Percentiles rank a stretch among this genome's conserved stretches.
These are phyloP conservation scores for Beaufortia kweichowensis DNA, from an alignment of 2,113 vertebrate species.

Conservation along the genomic window DNA sequence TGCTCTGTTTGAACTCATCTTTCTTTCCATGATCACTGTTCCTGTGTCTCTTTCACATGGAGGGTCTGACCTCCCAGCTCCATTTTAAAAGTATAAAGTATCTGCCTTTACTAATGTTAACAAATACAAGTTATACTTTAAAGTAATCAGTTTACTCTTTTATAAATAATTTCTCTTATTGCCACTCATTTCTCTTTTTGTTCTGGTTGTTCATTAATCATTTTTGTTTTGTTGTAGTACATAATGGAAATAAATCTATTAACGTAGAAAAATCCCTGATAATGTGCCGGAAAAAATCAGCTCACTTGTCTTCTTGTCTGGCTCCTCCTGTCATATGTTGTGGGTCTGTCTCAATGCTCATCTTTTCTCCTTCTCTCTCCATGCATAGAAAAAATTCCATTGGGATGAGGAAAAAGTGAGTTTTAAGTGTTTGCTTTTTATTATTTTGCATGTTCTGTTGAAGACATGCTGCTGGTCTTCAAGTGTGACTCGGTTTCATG, in stretches of 20 bases:
- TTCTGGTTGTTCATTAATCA: background rate
- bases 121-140: background rate
- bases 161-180: background rate
- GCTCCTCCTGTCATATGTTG: conserved; percentile 46
- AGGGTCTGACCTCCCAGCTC: background rate
- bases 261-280: background rate
- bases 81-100: background rate
- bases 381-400: conserved; percentile 79
- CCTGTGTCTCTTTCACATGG: background rate
- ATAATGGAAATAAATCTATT: too few relatives aligned
- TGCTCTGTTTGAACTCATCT: background rate
- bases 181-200: background rate
- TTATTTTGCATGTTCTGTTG: conserved; percentile 17
- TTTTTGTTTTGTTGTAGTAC: background rate
- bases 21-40: conserved; percentile 20
- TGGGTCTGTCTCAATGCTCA: conserved; percentile 28
- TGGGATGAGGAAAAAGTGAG: conserved; percentile 82
- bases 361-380: conserved; percentile 62
- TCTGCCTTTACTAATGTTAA: too few relatives aligned
- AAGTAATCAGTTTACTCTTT: background rate
- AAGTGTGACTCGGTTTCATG: conserved; percentile 32
- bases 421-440: conserved; percentile 55
- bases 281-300: conserved; percentile 19
- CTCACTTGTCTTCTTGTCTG: conserved; percentile 40
- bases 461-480: conserved; percentile 29